Evolutionary conservation across 2,113 vertebrate species (phyloP).

Genomic region (Hypanus sabinus): DNA sequence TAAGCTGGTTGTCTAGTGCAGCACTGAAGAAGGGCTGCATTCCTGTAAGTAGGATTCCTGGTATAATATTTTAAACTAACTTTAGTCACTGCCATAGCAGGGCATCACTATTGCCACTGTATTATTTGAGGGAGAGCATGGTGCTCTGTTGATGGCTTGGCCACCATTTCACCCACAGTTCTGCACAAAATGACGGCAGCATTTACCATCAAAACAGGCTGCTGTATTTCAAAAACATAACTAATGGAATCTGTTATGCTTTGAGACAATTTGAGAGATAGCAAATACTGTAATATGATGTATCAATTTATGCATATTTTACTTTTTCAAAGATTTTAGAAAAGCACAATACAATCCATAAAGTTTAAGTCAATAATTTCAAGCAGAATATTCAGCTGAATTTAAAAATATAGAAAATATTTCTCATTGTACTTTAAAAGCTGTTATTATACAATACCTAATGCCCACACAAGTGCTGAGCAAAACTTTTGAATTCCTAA

Average conservation of each 20-base stretch:
- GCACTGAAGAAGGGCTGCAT: neutral
- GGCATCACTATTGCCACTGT: neutral
- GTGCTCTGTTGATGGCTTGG: neutral
- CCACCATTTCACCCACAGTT: neutral
- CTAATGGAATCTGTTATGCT: neutral
- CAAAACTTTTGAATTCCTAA: constrained; percentile 47
- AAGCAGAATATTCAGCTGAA: neutral
- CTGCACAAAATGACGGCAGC: neutral
- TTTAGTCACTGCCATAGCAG: neutral
- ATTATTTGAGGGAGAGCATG: neutral
- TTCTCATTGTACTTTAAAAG: neutral
- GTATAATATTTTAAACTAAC: neutral
- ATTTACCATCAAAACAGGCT: neutral
- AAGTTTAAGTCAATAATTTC: neutral
- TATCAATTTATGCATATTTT: neutral
- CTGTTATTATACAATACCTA: constrained; percentile 46
- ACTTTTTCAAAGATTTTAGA: neutral
- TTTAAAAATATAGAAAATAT: neutral
- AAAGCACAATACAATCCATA: neutral
- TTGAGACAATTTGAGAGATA: neutral
- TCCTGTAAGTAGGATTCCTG: neutral
- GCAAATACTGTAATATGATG: neutral
- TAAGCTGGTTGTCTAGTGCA: neutral
- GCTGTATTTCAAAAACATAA: neutral
- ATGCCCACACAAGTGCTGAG: constrained; percentile 55